Conservation (phyloP, 2,113 vertebrate genomes). For the Microcebus jonahi region DNA sequence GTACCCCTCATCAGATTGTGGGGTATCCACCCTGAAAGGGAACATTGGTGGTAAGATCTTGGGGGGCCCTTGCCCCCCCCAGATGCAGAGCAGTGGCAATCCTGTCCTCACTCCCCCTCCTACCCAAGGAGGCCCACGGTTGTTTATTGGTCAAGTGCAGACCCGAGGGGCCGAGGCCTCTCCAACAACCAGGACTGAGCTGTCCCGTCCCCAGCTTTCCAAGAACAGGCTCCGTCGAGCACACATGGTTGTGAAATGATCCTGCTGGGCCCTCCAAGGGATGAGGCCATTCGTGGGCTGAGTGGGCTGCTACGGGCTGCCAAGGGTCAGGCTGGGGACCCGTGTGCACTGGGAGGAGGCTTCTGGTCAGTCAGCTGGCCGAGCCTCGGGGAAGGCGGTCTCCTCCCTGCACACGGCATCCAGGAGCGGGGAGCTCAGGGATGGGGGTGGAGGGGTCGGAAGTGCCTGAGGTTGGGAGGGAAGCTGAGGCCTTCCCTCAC, state of each 20-base stretch:
- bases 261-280: conserved; percentile 60
- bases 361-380: not conserved
- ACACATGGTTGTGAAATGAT: conserved; percentile 71
- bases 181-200: conserved; percentile 51
- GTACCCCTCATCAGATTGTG: not conserved
- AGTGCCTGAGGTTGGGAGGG: not conserved
- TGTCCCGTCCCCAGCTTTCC: conserved; percentile 78
- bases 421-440: not conserved
- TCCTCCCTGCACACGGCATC: not conserved
- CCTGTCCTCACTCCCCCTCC: not conserved
- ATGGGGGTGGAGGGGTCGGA: too few species aligned
- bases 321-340: conserved; percentile 66
- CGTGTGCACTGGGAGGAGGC: not conserved
- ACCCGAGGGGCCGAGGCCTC: conserved; percentile 60
- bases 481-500: not conserved
- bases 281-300: conserved; percentile 66
- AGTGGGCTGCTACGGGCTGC: conserved; percentile 56
- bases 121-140: not conserved
- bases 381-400: not conserved
- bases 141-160: conserved; percentile 68
- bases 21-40: not conserved
- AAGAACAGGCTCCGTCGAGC: conserved; percentile 71
- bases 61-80: not conserved
- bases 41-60: not conserved
- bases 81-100: not conserved